Evolutionary conservation across 2,113 vertebrate species (phyloP).

Genomic region (Menura novaehollandiae): DNA sequence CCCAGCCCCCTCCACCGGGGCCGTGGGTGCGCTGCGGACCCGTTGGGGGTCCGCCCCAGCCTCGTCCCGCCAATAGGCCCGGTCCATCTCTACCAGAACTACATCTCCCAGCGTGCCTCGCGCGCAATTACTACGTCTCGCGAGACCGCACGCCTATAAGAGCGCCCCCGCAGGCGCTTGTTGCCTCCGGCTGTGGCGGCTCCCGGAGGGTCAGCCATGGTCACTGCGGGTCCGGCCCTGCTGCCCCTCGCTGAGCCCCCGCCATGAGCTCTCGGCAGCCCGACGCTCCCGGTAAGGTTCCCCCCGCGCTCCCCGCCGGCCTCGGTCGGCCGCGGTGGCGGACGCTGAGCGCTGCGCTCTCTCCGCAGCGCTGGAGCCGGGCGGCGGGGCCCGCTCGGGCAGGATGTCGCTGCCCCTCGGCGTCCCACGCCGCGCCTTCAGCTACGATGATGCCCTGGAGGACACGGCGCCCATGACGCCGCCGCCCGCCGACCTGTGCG

Average conservation of each 20-base stretch:
- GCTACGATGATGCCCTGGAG: slow-evolving; percentile 88
- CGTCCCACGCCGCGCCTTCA: slow-evolving; percentile 79
- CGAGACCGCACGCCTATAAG: fast-evolving
- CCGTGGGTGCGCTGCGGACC: not conserved
- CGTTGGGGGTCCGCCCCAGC: fast-evolving
- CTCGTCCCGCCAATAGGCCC: fast-evolving
- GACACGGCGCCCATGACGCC: slow-evolving; percentile 83
- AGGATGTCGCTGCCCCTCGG: slow-evolving; percentile 81
- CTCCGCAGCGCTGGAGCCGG: slow-evolving; percentile 74
- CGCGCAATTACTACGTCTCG: fast-evolving
- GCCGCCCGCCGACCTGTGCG: slow-evolving; percentile 81
- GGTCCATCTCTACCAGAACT: not conserved
- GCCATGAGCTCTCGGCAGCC: slow-evolving; percentile 72
- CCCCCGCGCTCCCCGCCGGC: no score
- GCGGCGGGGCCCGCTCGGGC: slow-evolving; percentile 66
- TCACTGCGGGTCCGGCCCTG: fast-evolving
- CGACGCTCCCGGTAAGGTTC: slow-evolving; percentile 74
- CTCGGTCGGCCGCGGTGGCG: not conserved
- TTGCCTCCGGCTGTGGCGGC: fast-evolving
- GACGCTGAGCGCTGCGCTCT: slow-evolving; percentile 50
- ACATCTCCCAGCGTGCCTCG: not conserved
- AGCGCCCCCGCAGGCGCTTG: fast-evolving
- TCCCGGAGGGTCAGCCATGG: fast-evolving
- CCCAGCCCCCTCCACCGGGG: not conserved
- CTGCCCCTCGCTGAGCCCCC: not conserved